Percentiles rank a stretch among this genome's conserved stretches.
Evolutionary conservation across 2,888 invertebrate species (phyloP).

Genomic region (Patella pellucida): DNA sequence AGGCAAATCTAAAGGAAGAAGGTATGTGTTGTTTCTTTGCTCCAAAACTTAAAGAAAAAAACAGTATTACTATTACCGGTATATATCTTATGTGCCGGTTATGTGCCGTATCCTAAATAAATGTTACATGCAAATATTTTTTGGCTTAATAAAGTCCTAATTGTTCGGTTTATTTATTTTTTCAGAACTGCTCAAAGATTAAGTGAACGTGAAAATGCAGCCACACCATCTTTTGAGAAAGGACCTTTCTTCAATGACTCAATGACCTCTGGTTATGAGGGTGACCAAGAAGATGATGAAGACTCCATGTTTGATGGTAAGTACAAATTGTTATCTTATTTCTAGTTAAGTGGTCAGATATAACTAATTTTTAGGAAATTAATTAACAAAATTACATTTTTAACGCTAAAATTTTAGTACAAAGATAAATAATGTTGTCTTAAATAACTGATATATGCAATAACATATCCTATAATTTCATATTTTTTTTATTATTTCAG

Average conservation of each 20-base stretch:
- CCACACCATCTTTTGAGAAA: conserved; percentile 44
- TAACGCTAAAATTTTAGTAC: no score
- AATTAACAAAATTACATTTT: no score
- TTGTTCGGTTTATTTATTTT: conserved; percentile 2
- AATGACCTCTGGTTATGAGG: conserved; percentile 60
- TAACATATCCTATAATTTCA: not conserved
- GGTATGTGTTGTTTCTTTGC: conserved; percentile 28
- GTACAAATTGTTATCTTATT: no score
- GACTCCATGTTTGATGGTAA: conserved; percentile 44
- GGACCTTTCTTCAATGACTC: conserved; percentile 47
- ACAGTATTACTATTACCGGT: not conserved
- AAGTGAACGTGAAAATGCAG: conserved; percentile 39
- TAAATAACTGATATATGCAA: no score
- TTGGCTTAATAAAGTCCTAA: no score
- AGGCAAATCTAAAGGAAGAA: conserved; percentile 41
- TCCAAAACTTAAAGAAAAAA: not conserved
- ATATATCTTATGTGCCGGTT: no score
- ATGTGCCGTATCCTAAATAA: no score
- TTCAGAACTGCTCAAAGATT: conserved; percentile 18
- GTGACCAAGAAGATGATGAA: conserved; percentile 58
- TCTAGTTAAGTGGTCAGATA: no score
- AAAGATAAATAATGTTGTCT: no score
- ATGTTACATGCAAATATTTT: no score
- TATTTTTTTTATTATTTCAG: conserved; percentile 16
- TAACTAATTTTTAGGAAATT: no score